Evolutionary conservation across 2,113 vertebrate genomes (phyloP).

Genomic region (Halichoerus grypus): DNA sequence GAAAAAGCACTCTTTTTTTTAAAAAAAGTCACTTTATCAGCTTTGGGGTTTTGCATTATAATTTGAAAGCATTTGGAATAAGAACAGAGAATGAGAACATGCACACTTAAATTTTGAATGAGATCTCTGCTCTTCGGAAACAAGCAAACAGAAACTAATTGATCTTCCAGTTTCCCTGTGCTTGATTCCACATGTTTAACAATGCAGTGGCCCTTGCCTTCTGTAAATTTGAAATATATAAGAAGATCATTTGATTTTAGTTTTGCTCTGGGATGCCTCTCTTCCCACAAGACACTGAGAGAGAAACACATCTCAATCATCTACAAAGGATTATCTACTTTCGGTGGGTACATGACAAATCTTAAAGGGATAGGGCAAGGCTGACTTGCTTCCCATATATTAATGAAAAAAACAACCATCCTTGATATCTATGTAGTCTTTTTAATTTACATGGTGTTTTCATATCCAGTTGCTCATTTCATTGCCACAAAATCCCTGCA

Average conservation of each 20-base stretch:
- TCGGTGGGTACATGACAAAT: background rate
- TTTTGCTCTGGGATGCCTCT: background rate
- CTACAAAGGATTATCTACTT: background rate
- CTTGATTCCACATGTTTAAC: background rate
- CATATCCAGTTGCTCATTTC: background rate
- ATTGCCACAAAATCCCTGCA: background rate
- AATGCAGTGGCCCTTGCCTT: background rate
- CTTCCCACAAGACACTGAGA: background rate
- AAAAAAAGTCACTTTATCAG: background rate
- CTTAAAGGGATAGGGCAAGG: background rate
- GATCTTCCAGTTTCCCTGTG: background rate
- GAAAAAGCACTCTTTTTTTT: conserved; percentile 1
- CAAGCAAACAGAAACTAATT: background rate
- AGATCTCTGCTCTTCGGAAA: background rate
- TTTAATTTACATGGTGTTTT: background rate
- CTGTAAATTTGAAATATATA: background rate
- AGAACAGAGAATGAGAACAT: background rate
- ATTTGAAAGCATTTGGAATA: conserved; percentile 16
- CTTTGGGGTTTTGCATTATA: background rate
- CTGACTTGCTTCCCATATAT: background rate
- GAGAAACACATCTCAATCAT: background rate
- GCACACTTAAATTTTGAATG: background rate
- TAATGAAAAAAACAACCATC: background rate
- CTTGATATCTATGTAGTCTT: background rate
- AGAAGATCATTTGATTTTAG: background rate